Percentiles rank a stretch among this genome's conserved stretches.
Evolutionary conservation across 2,113 vertebrate genomes (phyloP).

Genomic region (Hypocryptadius cinnamomeus): DNA sequence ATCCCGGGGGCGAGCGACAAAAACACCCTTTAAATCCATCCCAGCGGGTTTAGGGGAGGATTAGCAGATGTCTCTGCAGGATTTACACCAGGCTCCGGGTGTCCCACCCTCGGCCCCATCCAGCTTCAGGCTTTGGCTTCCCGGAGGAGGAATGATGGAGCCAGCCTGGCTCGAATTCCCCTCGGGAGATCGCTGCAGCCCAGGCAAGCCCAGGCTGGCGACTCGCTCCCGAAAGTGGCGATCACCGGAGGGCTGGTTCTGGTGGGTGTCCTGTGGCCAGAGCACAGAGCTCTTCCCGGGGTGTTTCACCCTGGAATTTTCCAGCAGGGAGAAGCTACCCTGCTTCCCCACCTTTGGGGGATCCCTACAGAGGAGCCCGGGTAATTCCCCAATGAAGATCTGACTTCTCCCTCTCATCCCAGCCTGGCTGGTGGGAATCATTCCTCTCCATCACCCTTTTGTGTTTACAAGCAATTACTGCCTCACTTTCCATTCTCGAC

Average conservation of each 20-base stretch:
- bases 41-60: neutral
- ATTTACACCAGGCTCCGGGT: neutral
- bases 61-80: neutral
- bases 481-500: neutral
- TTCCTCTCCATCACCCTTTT: neutral
- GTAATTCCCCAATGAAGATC: neutral
- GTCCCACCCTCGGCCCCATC: neutral
- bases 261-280: accelerated
- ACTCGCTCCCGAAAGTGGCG: neutral
- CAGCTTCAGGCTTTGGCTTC: neutral
- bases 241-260: neutral
- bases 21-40: constrained; percentile 29
- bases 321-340: neutral
- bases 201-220: neutral
- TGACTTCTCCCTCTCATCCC: neutral
- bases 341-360: neutral
- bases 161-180: neutral
- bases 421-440: neutral
- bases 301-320: neutral
- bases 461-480: neutral
- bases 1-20: neutral
- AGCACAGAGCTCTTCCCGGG: neutral
- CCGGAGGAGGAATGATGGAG: accelerated
- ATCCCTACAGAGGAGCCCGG: accelerated
- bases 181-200: accelerated